Conservation (phyloP, 2,888 invertebrate species). For the Acutogordius australiensis region DNA sequence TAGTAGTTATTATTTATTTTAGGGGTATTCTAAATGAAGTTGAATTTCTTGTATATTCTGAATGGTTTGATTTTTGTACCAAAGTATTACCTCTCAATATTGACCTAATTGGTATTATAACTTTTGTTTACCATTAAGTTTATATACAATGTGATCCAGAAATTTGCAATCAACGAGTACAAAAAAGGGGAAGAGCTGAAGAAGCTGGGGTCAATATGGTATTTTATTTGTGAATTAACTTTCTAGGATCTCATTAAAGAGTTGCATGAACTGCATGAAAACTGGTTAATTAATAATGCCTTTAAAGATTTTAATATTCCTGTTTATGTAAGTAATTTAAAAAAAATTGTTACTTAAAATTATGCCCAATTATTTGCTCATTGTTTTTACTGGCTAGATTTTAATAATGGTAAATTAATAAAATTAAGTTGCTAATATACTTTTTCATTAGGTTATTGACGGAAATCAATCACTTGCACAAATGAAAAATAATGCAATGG, state of each 20-base stretch:
- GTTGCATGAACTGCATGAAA: background rate
- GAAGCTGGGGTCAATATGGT: background rate
- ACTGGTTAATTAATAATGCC: background rate
- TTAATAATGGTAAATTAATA: background rate
- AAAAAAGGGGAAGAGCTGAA: background rate
- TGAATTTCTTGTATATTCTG: constrained; percentile 1
- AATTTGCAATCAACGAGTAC: background rate
- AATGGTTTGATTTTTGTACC: constrained; percentile 8
- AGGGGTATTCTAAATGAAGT: background rate
- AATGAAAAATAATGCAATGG: constrained; percentile 2
- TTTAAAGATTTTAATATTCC: constrained; percentile 6
- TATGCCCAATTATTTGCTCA: no score
- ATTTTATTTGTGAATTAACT: background rate
- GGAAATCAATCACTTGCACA: background rate
- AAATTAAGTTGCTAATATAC: no score
- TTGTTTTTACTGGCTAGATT: no score
- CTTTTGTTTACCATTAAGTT: background rate
- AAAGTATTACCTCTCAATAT: background rate
- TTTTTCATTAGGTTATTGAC: background rate
- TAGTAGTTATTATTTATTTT: background rate
- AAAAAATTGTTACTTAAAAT: no score
- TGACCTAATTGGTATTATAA: background rate
- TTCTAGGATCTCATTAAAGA: background rate
- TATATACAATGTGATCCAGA: background rate
- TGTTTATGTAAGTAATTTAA: constrained; percentile 1